Evolutionary conservation across 2,888 invertebrate species (phyloP).

Genomic region (Lithophane ornitopus): DNA sequence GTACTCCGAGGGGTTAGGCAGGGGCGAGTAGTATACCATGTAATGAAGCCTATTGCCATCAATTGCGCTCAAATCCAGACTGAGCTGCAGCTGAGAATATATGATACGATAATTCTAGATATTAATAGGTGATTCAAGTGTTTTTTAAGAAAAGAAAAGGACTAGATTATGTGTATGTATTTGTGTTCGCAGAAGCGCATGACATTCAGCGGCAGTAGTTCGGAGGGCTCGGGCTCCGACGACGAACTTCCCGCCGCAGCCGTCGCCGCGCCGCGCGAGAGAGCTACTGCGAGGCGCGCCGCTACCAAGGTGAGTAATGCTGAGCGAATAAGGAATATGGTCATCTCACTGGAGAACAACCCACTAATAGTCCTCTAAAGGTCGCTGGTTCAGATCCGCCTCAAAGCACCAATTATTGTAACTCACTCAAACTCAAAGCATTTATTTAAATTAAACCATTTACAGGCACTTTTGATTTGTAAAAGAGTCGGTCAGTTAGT

Average conservation of each 20-base stretch:
- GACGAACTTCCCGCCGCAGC: slow-evolving; percentile 76
- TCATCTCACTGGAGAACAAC: too few species aligned
- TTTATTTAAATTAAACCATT: too few species aligned
- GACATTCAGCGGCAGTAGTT: slow-evolving; percentile 86
- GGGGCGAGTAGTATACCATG: background rate
- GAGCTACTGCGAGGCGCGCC: slow-evolving; percentile 84
- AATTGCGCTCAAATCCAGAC: background rate
- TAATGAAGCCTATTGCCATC: background rate
- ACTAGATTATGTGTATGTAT: background rate
- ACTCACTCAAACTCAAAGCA: too few species aligned
- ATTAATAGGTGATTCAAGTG: background rate
- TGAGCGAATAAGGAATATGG: too few species aligned
- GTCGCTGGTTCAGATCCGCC: too few species aligned
- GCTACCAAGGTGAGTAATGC: slow-evolving; percentile 81
- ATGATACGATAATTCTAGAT: background rate
- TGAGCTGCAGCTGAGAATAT: background rate
- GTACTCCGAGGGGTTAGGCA: too few species aligned
- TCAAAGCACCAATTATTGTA: too few species aligned
- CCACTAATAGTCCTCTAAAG: too few species aligned
- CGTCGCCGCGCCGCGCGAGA: slow-evolving; percentile 81
- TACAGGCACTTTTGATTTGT: too few species aligned
- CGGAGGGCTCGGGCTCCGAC: slow-evolving; percentile 83
- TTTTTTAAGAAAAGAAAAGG: background rate
- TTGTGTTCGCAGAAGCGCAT: slow-evolving; percentile 77
- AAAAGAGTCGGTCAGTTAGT: too few species aligned